Evolutionary conservation across 2,797 vertebrate genomes (phyloP), one percentile per base, ranked within the genome.

Genomic region (Notamacropus eugenii): DNA sequence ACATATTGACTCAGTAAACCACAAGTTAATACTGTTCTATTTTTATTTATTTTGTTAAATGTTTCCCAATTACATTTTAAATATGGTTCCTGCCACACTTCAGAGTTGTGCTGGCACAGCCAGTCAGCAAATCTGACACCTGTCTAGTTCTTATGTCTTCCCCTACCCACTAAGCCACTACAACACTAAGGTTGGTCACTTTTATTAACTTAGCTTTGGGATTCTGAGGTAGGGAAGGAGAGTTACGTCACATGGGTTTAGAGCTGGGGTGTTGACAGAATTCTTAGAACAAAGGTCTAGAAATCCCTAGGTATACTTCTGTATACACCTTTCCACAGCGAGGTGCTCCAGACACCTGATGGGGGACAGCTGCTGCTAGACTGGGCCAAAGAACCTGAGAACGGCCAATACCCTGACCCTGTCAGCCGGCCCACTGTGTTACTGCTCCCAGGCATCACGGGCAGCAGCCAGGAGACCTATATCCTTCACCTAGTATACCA

Each of bases 331-430:
- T 55, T 59, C 55, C 92, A 46, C 98, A 99, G 99, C 95, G 99
- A 99, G 97, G 96, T 98, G 91, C 98, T 99, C 55, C 95, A 96
- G 67, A 99, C 99, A 0, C 92, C 95, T 0, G 99, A 99, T 5
- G 99, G 99, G 1, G 99, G 99, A 50, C 99, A 99, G 97, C 98
- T 99, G 95, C 98, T 99, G 59, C 98, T 99, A 92, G 99, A 99
- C 97, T 99, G 99, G 99, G 97, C 98, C 19, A 98, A 99, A 95
- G 98, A 98, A 95, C 62, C 94, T 0, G 31, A 92, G 92, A 98
- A 98, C 27, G 2, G 11, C 0, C 92, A 91, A 3, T 98, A 98
- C 97, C 98, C 98, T 40, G 98, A 99, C 55, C 97, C 98, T n/a
- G 91, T 97, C 29, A 97, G 98, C 0, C 98, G 99, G 0, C 99